Evolutionary conservation across 2,888 invertebrate species (phyloP).

Genomic region (Nephrotoma guestfalica): DNA sequence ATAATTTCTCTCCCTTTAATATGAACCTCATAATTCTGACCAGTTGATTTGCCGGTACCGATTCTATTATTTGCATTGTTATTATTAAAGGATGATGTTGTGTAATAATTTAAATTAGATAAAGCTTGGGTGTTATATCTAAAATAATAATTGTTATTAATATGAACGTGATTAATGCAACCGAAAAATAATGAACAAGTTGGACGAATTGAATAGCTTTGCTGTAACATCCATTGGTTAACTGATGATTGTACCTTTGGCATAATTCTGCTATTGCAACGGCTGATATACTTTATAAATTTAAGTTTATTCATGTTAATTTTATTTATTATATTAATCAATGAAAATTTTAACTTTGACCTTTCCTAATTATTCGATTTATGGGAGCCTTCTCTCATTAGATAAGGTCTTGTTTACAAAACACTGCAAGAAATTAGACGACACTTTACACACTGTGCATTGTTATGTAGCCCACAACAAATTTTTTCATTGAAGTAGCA

Average conservation of each 20-base stretch:
- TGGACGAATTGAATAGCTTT: neutral
- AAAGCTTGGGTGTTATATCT: neutral
- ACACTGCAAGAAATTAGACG: neutral
- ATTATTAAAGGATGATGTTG: neutral
- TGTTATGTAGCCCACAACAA: neutral
- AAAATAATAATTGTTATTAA: neutral
- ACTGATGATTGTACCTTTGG: neutral
- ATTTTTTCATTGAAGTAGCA: neutral
- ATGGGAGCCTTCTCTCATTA: too few relatives aligned
- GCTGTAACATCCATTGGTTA: neutral
- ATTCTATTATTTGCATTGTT: conserved; percentile 18
- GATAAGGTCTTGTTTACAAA: too few relatives aligned
- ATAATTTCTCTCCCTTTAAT: conserved; percentile 36
- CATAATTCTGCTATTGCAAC: neutral
- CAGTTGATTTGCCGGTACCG: neutral
- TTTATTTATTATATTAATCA: neutral
- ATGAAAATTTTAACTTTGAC: neutral
- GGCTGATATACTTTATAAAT: neutral
- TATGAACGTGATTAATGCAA: neutral
- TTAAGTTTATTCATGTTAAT: neutral
- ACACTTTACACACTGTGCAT: neutral
- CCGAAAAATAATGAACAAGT: neutral
- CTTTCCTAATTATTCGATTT: neutral
- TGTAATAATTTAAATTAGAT: neutral
- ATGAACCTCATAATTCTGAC: conserved; percentile 12